These are phyloP conservation scores for Drosophila erecta DNA, from an alignment of 1,140 invertebrate species.

Conservation along the genomic window DNA sequence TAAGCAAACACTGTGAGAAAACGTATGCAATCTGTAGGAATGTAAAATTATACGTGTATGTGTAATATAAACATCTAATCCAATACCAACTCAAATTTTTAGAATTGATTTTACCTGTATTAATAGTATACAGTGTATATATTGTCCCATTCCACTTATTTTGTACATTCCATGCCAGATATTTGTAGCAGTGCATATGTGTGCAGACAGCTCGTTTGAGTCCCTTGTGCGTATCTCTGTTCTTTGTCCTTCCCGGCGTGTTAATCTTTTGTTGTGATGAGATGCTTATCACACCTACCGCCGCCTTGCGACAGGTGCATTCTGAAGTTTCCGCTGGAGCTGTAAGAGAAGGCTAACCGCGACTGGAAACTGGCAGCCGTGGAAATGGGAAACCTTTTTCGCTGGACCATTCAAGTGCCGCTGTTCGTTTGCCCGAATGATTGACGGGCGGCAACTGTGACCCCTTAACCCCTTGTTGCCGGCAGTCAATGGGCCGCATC, in stretches of 20 bases:
- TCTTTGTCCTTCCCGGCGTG: conserved; percentile 51
- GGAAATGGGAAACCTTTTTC: conserved; percentile 32
- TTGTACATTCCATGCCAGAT: not conserved
- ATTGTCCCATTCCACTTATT: not conserved
- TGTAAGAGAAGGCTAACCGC: conserved; percentile 10
- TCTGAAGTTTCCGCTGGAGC: conserved; percentile 27
- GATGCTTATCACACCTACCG: conserved; percentile 68
- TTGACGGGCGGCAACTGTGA: conserved; percentile 56
- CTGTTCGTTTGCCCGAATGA: conserved; percentile 65
- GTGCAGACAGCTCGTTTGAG: conserved; percentile 26
- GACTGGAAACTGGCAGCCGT: conserved; percentile 9
- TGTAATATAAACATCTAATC: too few species aligned
- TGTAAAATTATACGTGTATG: too few species aligned
- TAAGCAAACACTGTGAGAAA: conserved; percentile 4
- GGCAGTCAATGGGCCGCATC: conserved; percentile 61
- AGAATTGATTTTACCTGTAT: too few species aligned
- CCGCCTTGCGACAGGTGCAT: conserved; percentile 62
- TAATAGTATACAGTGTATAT: too few species aligned
- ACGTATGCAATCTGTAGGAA: not conserved
- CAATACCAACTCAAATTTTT: too few species aligned
- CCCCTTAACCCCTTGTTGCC: conserved; percentile 54
- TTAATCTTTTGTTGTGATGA: conserved; percentile 67
- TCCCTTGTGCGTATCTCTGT: conserved; percentile 17
- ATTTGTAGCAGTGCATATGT: conserved; percentile 27
- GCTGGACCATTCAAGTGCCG: conserved; percentile 44